Conservation (phyloP, 53 echinoderm and acorn worm species). For the Patiria pectinifera region DNA sequence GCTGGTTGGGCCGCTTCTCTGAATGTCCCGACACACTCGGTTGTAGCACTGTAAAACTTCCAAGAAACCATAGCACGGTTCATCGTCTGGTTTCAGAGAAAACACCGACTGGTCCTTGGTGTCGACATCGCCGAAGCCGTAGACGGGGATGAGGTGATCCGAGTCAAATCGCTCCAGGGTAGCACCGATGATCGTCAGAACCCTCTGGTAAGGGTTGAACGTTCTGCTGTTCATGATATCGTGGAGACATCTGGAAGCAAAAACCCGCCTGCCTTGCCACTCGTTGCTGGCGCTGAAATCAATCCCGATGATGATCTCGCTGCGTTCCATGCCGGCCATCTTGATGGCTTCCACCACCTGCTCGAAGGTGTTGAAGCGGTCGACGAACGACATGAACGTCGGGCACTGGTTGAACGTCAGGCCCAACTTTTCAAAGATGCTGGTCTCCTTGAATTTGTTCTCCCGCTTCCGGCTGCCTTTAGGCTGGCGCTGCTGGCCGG, state of each 20-base stretch:
- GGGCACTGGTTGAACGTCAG: conserved; percentile 82
- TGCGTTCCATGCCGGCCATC: conserved; percentile 83
- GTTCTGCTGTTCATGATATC: conserved; percentile 83
- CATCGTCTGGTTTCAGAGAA: conserved; percentile 69
- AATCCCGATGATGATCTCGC: conserved; percentile 90
- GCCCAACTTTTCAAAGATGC: conserved; percentile 89
- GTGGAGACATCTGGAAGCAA: conserved; percentile 75
- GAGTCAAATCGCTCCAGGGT: conserved; percentile 97
- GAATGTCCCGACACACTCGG: conserved; percentile 53
- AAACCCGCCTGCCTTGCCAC: conserved; percentile 92
- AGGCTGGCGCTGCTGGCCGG: conserved; percentile 60
- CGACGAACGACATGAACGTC: conserved; percentile 89
- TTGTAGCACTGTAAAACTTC: conserved; percentile 88
- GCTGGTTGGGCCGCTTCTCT: conserved; percentile 92
- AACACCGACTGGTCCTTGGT: conserved; percentile 76
- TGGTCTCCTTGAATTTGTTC: conserved; percentile 73
- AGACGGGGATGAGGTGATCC: conserved; percentile 91
- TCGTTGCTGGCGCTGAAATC: conserved; percentile 99
- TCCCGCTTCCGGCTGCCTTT: conserved; percentile 62
- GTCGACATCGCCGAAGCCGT: conserved; percentile 86
- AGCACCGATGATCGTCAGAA: conserved; percentile 86
- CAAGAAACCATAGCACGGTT: conserved; percentile 80
- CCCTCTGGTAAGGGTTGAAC: conserved; percentile 94
- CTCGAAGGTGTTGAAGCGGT: conserved; percentile 84
- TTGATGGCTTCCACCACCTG: conserved; percentile 92